Evolutionary conservation across 2,888 invertebrate species (phyloP).

Genomic region (Ethmia dodecea): DNA sequence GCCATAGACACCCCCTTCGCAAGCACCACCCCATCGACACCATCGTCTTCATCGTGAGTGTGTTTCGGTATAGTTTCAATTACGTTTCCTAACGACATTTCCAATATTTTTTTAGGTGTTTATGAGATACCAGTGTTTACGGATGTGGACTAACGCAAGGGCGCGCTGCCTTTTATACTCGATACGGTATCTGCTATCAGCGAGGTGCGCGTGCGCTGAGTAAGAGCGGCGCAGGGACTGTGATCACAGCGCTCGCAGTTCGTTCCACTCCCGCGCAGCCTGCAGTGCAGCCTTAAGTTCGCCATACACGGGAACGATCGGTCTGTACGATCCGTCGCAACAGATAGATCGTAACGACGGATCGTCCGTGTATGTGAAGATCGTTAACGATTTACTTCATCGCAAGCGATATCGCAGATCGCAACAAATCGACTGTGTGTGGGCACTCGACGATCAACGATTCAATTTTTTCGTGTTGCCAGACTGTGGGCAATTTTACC

Average conservation of each 20-base stretch:
- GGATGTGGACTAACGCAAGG: constrained; percentile 36
- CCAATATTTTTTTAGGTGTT: background rate
- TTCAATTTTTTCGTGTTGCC: too few relatives aligned
- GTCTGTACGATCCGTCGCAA: too few relatives aligned
- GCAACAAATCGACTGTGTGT: too few relatives aligned
- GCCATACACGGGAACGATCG: too few relatives aligned
- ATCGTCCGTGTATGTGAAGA: too few relatives aligned
- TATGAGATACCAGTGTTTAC: too few relatives aligned
- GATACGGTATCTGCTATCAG: constrained; percentile 37
- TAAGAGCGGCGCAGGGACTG: constrained; percentile 53
- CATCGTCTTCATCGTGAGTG: constrained; percentile 30
- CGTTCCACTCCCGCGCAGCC: constrained; percentile 56
- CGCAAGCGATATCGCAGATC: too few relatives aligned
- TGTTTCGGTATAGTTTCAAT: background rate
- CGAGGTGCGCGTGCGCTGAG: constrained; percentile 58
- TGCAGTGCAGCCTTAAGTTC: constrained; percentile 47
- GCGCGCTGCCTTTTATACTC: constrained; percentile 54
- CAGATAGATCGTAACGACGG: too few relatives aligned
- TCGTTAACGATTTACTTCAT: too few relatives aligned
- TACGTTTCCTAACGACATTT: background rate
- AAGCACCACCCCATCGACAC: constrained; percentile 69
- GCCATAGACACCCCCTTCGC: constrained; percentile 90
- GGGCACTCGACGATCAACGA: too few relatives aligned
- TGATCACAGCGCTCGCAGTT: constrained; percentile 32
- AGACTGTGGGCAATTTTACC: too few relatives aligned